Conservation (phyloP, 1,140 invertebrate genomes). For the Drosophila erecta region DNA sequence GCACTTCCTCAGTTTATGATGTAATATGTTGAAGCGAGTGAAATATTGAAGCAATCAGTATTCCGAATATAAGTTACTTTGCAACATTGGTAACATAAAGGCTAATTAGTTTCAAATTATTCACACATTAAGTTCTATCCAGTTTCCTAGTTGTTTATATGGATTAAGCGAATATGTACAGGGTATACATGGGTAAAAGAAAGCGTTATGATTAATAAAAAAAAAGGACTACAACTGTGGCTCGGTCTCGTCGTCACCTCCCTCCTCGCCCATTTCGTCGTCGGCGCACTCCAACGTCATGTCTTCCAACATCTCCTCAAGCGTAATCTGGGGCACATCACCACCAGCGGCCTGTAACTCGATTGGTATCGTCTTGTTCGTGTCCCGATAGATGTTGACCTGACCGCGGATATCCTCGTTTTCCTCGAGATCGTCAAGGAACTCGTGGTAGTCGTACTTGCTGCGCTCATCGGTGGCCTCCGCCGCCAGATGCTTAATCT, state of each 20-base stretch:
- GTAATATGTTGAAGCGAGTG: not conserved
- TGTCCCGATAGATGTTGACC: slow-evolving; percentile 96
- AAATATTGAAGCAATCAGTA: slow-evolving; percentile 8
- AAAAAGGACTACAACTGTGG: slow-evolving; percentile 49
- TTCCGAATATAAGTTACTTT: not conserved
- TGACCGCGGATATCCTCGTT: slow-evolving; percentile 94
- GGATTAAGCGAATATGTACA: slow-evolving; percentile 37
- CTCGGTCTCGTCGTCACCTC: slow-evolving; percentile 28
- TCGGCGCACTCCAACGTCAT: slow-evolving; percentile 90
- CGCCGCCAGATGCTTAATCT: slow-evolving; percentile 93
- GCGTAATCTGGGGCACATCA: slow-evolving; percentile 92
- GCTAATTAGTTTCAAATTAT: not conserved
- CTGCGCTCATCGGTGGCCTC: slow-evolving; percentile 89
- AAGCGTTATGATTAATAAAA: slow-evolving; percentile 25
- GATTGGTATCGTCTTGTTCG: slow-evolving; percentile 88
- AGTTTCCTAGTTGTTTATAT: slow-evolving; percentile 42
- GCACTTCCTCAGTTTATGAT: too few species aligned
- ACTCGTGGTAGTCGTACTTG: slow-evolving; percentile 94
- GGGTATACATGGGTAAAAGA: slow-evolving; percentile 29
- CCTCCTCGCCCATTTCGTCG: slow-evolving; percentile 88
- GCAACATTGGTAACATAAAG: not conserved
- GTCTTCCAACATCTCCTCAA: slow-evolving; percentile 99
- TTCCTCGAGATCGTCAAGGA: slow-evolving; percentile 99
- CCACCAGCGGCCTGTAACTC: slow-evolving; percentile 88
- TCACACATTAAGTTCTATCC: slow-evolving; percentile 4